A percentile compares a stretch with the other conserved stretches of the same genome.
phyloP scores from a whole-genome alignment of 2,113 vertebrate genomes.

The Zootoca vivipara region DNA sequence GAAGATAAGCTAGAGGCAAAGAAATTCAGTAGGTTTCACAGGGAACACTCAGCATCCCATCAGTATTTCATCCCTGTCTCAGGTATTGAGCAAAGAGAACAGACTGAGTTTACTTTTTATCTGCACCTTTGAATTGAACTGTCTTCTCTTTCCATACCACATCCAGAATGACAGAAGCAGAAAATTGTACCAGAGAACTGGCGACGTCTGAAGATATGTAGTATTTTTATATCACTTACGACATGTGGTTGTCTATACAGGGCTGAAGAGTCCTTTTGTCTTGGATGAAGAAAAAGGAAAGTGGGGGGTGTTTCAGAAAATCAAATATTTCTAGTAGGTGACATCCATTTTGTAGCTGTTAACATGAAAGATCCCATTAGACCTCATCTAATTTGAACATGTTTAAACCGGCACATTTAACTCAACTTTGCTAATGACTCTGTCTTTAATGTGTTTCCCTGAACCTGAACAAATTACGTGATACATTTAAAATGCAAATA shows the following conservation, averaged over 20 bases:
- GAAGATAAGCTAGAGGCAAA: neutral
- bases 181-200: neutral
- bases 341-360: conserved; percentile 7
- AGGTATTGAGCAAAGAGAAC: neutral
- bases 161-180: neutral
- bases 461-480: neutral
- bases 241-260: neutral
- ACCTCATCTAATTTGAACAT: neutral
- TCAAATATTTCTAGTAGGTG: neutral
- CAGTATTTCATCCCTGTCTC: neutral
- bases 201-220: neutral
- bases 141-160: neutral
- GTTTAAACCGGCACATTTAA: neutral
- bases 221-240: neutral
- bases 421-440: conserved; percentile 13
- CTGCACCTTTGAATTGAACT: neutral
- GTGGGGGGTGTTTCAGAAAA: neutral
- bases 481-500: conserved; percentile 6
- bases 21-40: neutral
- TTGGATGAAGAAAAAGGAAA: neutral
- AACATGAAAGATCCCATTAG: neutral
- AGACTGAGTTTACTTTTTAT: neutral
- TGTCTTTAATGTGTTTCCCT: neutral
- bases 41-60: neutral
- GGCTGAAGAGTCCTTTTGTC: neutral